Evolutionary conservation across 2,113 vertebrate species (phyloP), one percentile per base, ranked within the genome.

Genomic region (Myanophis thanlyinensis): DNA sequence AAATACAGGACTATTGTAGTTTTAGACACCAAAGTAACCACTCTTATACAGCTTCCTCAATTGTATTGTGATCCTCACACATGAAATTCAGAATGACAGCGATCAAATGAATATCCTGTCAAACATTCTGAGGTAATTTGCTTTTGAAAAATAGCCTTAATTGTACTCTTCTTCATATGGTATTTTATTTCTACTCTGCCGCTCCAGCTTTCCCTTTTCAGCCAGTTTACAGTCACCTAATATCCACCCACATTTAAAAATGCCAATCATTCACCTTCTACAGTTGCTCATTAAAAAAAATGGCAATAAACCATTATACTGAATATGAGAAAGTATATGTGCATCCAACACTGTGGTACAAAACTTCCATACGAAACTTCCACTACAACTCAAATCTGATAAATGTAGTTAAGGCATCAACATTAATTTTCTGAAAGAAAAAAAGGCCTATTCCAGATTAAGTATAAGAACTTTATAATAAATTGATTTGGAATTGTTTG

Each of bases 81-180:
- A 0, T 53, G 94, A 59, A 95, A 95, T 96, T 94, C 95, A 94
- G 95, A 93, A 92, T 94, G 96, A 93, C 97, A 92, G 98, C 98
- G 95, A 95, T 97, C 98, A 98, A 98, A 97, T 22, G 47, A 44
- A 3, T 52, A 95, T 97, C 5, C n/a, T 73, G 67, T 73, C 67
- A 73, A 73, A 73, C 15, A 40, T 35, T 73, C 67, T 35, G 67
- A 73, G n/a, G n/a, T 73, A 97, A 94, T 97, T 97, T 93, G 95
- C 96, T 97, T 94, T 80, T 86, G 95, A 93, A 93, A 96, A 87
- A 52, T 96, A 97, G 96, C 97, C 97, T 98, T 98, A 96, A 97
- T 97, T 98, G 96, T 96, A 96, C 93, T 92, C 94, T 0, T 97
- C 97, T 98, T 98, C 97, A 97, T 93, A 96, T 73, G 80, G 95